A percentile compares a stretch with the other conserved stretches of the same genome.
These are phyloP conservation scores for Pangasius krempfi DNA, from an alignment of 2,797 vertebrate genomes.

Conservation along the genomic window DNA sequence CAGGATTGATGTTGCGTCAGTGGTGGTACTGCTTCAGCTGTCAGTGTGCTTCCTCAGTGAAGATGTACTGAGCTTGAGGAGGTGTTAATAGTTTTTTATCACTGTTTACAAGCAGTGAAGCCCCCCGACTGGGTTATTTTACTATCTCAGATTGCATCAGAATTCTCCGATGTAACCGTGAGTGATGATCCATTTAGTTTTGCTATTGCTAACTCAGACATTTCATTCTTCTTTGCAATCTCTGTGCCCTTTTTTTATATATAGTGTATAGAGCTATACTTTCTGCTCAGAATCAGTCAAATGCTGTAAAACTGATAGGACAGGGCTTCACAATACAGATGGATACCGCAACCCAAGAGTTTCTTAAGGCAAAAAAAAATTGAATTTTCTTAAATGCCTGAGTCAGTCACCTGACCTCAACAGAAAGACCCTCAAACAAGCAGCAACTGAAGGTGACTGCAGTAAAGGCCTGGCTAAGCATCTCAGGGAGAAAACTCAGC, in stretches of 20 bases:
- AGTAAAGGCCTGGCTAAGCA: too few relatives aligned
- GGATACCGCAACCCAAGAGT: too few relatives aligned
- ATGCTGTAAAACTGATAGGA: too few relatives aligned
- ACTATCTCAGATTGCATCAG: not conserved
- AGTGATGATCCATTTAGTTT: not conserved
- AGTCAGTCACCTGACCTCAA: too few relatives aligned
- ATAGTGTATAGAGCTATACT: too few relatives aligned
- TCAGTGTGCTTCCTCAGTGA: conserved; percentile 11
- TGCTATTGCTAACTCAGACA: not conserved
- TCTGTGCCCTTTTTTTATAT: not conserved
- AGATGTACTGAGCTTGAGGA: conserved; percentile 11
- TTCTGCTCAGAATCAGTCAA: too few relatives aligned
- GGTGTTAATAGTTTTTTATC: conserved; percentile 8
- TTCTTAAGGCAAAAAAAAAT: too few relatives aligned
- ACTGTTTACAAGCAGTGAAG: conserved; percentile 17
- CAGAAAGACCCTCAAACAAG: too few relatives aligned
- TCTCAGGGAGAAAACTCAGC: too few relatives aligned
- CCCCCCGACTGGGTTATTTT: not conserved
- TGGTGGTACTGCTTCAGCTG: conserved; percentile 4
- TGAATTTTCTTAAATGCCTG: too few relatives aligned
- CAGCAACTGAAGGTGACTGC: too few relatives aligned
- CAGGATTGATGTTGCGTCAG: conserved; percentile 10
- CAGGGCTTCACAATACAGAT: too few relatives aligned
- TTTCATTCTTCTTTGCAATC: not conserved
- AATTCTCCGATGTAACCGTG: not conserved